These are phyloP conservation scores for Aphrocallistes beatrix DNA, from an alignment of 37 sponge, comb jelly and placozoan genomes.

Conservation along the genomic window DNA sequence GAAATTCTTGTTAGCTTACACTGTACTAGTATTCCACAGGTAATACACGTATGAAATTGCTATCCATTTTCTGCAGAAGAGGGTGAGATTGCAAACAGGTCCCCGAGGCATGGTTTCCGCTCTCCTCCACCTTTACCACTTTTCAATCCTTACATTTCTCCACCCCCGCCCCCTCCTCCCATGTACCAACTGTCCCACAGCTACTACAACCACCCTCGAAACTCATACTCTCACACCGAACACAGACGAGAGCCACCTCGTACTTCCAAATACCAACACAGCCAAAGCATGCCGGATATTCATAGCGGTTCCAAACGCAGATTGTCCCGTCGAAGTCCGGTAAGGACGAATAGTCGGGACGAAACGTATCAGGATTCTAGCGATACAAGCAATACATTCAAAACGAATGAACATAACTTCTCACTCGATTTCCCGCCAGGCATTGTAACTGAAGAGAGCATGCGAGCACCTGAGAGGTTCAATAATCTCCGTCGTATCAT, in stretches of 20 bases:
- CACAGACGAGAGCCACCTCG: not conserved
- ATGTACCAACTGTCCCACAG: not conserved
- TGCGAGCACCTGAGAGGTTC: not conserved
- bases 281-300: not conserved
- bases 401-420: constrained; percentile 4
- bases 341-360: not conserved
- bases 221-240: not conserved
- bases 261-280: not conserved
- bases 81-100: not conserved
- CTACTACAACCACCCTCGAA: not conserved
- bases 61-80: not conserved
- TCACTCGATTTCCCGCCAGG: constrained; percentile 11
- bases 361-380: not conserved
- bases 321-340: not conserved
- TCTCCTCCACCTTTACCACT: not conserved
- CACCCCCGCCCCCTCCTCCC: not conserved
- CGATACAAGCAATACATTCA: not conserved
- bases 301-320: not conserved
- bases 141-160: not conserved
- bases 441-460: not conserved
- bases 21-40: no score
- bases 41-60: no score
- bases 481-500: not conserved
- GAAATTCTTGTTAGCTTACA: no score
- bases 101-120: not conserved